Base-by-base conservation (phyloP, 1,140 invertebrate species). In the Thrips palmi region DNA sequence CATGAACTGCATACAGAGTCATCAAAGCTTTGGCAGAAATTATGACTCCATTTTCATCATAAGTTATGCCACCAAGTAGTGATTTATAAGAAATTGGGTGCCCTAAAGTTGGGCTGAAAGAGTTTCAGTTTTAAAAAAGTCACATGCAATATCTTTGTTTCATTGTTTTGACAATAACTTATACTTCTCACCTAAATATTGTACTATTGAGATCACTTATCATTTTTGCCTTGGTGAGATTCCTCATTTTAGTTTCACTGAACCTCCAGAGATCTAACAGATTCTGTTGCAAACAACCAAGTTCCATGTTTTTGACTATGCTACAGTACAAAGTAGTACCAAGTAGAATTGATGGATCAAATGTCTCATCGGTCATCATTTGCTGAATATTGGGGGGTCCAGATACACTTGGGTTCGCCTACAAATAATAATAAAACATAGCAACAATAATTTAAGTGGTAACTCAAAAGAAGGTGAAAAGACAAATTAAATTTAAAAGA, bases 221-320 rank as follows among this genome's bases (percentile, higher is more conserved):
- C 44, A 81, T 73, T 39, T 78, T 66, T 33, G 68, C 45, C 46
- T 63, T 65, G 2, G 70, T 70, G 32, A 71, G 50, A 28, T 57
- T 58, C 10, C 51, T 49, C 28, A 80, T 69, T 30, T 57, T 38
- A 12, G 55, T 53, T 22, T 54, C 51, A 51, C 75, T 58, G 49
- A 64, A 76, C 19, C 68, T 59, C 75, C 75, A 83, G 41, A 83
- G 56, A 49, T 81, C 75, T 33, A 77, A 53, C 43, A 81, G 61
- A 56, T 70, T 79, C 42, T 62, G 55, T 40, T 71, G 50, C 28
- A 71, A 59, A 48, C 78, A 83, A 24, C 58, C 62, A 33, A 53
- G 56, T 25, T 64, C 58, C 42, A 76, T 60, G 32, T 47, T 64
- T 38, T 68, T 55, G 12, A 72, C 43, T 40, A 74, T 54, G 31